Evolutionary conservation across 2,888 invertebrate species (phyloP).

Genomic region (Kryphioiulus occultus): DNA sequence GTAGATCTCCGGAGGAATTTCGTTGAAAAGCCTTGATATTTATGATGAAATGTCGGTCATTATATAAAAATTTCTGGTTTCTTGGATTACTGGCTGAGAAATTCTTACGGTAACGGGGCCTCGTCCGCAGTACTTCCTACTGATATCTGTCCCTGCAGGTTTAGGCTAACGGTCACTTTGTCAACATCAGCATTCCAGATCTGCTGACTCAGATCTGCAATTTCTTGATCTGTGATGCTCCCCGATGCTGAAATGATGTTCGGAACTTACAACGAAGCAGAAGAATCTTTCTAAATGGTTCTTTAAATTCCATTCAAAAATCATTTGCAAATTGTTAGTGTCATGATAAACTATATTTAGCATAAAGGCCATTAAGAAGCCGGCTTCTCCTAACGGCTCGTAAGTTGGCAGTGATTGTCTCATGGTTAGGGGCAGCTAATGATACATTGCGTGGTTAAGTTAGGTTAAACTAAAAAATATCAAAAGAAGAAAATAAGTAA

Average conservation of each 20-base stretch:
- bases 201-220: conserved; percentile 32
- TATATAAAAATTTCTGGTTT: not conserved
- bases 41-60: not conserved
- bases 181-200: conserved; percentile 48
- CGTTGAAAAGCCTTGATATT: conserved; percentile 70
- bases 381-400: too few species aligned
- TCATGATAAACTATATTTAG: too few species aligned
- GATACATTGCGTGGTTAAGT: too few species aligned
- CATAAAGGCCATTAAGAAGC: too few species aligned
- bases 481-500: too few species aligned
- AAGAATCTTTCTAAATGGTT: too few species aligned
- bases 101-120: conserved; percentile 78
- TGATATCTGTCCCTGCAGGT: conserved; percentile 75
- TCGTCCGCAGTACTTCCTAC: conserved; percentile 74
- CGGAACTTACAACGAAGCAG: too few species aligned
- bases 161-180: conserved; percentile 37
- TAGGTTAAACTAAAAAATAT: too few species aligned
- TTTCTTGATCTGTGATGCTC: conserved; percentile 47
- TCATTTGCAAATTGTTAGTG: too few species aligned
- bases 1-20: conserved; percentile 65
- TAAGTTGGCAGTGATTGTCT: too few species aligned
- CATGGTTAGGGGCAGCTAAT: too few species aligned
- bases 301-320: too few species aligned
- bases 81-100: not conserved
- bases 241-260: not conserved